Conservation (phyloP, 2,797 vertebrate genomes). For the Parambassis ranga region DNA sequence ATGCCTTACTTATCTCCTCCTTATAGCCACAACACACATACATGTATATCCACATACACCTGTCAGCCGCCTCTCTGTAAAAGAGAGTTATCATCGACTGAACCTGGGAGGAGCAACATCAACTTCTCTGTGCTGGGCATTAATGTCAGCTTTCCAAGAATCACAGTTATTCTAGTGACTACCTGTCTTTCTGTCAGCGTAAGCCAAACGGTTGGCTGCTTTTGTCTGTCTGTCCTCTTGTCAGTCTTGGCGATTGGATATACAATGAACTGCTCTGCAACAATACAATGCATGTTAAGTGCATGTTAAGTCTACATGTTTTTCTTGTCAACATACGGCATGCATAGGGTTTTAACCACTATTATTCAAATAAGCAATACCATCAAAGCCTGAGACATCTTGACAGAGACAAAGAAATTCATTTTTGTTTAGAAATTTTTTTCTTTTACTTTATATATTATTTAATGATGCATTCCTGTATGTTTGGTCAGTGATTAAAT, state of each 20-base stretch:
- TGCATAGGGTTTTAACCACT: too few relatives aligned
- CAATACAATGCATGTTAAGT: background rate
- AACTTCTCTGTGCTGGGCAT: slow-evolving; percentile 28
- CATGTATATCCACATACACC: slow-evolving; percentile 31
- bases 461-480: too few relatives aligned
- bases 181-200: slow-evolving; percentile 12
- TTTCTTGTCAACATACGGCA: too few relatives aligned
- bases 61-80: slow-evolving; percentile 57
- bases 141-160: slow-evolving; percentile 49
- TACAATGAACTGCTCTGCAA: background rate
- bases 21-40: slow-evolving; percentile 29
- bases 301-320: too few relatives aligned
- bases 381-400: too few relatives aligned
- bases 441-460: too few relatives aligned
- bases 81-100: slow-evolving; percentile 68
- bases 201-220: background rate
- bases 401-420: too few relatives aligned
- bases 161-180: slow-evolving; percentile 15
- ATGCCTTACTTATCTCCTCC: slow-evolving; percentile 46
- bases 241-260: slow-evolving; percentile 1
- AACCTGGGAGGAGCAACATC: slow-evolving; percentile 59
- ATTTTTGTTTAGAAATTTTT: too few relatives aligned
- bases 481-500: too few relatives aligned
- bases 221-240: slow-evolving; percentile 17
- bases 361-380: too few relatives aligned